Percentiles rank a stretch among this genome's conserved stretches.
Conservation (phyloP, 1,140 invertebrate species). For the Macrotrachela quadricornifera region DNA sequence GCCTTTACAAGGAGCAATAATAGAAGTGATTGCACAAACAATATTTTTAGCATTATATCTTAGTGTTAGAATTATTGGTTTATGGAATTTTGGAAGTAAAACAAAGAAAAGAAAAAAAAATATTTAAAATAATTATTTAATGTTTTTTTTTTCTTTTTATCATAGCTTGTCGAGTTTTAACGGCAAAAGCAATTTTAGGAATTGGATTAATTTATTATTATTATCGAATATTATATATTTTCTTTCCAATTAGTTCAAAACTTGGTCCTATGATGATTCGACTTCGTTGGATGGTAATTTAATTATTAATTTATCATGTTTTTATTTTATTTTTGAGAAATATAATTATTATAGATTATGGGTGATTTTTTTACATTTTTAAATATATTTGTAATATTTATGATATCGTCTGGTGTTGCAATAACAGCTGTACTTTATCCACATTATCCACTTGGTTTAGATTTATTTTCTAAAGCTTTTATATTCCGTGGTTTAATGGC, state of each 20-base stretch:
- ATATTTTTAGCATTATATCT: conserved; percentile 15
- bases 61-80: conserved; percentile 12
- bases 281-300: conserved; percentile 28
- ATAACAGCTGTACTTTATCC: conserved; percentile 32
- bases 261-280: conserved; percentile 30
- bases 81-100: conserved; percentile 2
- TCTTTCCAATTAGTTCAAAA: conserved; percentile 30
- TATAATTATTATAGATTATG: too few species aligned
- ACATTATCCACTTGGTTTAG: conserved; percentile 22
- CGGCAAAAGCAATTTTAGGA: conserved; percentile 17
- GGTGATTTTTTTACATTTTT: conserved; percentile 31
- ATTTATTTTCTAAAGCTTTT: conserved; percentile 21
- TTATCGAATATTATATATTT: conserved; percentile 26
- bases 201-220: conserved; percentile 28
- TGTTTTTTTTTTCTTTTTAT: too few species aligned
- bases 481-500: conserved; percentile 24
- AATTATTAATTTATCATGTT: background rate
- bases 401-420: conserved; percentile 28
- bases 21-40: conserved; percentile 16
- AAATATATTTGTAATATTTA: conserved; percentile 28
- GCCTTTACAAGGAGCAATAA: conserved; percentile 11
- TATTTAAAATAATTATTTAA: conserved; percentile 6
- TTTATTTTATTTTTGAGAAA: too few species aligned
- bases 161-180: conserved; percentile 13
- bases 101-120: background rate